These are phyloP conservation scores for Frankliniella intonsa DNA, from an alignment of 2,888 invertebrate species.

Conservation along the genomic window DNA sequence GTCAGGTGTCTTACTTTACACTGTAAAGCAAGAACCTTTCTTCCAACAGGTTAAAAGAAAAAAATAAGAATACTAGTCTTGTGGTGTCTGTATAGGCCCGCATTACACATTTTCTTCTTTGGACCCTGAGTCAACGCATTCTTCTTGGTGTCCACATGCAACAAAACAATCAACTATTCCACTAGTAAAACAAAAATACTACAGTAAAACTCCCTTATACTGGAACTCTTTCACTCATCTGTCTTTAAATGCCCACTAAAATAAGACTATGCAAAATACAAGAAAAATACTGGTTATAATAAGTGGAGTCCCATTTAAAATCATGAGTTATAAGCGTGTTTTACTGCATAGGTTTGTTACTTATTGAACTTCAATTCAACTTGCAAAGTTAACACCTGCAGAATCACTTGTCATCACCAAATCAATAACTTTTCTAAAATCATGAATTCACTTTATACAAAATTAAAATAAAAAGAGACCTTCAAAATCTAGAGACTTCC, in stretches of 20 bases:
- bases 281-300: constrained; percentile 19
- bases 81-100: constrained; percentile 23
- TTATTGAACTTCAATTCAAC: neutral
- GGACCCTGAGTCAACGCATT: neutral
- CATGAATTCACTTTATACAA: neutral
- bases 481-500: constrained; percentile 59
- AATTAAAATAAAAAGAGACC: constrained; percentile 29
- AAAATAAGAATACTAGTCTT: constrained; percentile 25
- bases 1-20: neutral
- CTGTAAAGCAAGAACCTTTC: neutral
- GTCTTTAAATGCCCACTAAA: constrained; percentile 16
- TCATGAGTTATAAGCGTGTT: constrained; percentile 13
- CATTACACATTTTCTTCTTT: neutral
- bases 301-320: constrained; percentile 1
- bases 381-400: neutral
- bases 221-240: constrained; percentile 13
- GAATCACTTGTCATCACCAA: constrained; percentile 18
- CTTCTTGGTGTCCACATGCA: neutral
- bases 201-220: constrained; percentile 23
- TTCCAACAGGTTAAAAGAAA: neutral
- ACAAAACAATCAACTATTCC: constrained; percentile 18
- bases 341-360: constrained; percentile 26
- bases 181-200: constrained; percentile 6
- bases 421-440: constrained; percentile 18
- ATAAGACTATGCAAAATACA: constrained; percentile 13